A percentile compares a stretch with the other conserved stretches of the same genome.
Conservation (phyloP, 2,888 invertebrate genomes). For the Ypsolopha scabrella region DNA sequence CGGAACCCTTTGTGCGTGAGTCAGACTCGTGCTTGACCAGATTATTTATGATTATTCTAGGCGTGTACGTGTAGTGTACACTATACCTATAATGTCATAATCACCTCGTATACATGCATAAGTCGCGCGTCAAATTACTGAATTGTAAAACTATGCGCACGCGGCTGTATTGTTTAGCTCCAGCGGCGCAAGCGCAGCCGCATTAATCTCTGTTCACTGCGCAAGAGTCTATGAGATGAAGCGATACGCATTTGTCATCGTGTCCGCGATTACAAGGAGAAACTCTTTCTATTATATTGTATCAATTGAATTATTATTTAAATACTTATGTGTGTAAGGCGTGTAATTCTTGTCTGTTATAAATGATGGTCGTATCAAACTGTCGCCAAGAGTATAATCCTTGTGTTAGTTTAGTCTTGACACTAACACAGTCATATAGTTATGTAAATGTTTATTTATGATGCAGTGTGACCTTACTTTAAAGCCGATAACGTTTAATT, state of each 20-base stretch:
- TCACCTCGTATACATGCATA: too few species aligned
- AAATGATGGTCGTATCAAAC: slow-evolving; percentile 3
- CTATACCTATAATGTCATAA: too few species aligned
- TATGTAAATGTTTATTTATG: too few species aligned
- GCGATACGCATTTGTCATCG: slow-evolving; percentile 66
- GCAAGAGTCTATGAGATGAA: slow-evolving; percentile 43
- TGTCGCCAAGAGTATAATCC: neutral
- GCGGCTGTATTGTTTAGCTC: slow-evolving; percentile 60
- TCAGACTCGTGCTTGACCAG: too few species aligned
- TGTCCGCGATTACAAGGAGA: slow-evolving; percentile 58
- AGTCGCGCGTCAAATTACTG: neutral
- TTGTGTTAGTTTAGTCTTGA: too few species aligned
- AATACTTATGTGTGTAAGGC: slow-evolving; percentile 26
- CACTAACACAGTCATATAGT: too few species aligned
- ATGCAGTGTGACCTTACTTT: too few species aligned
- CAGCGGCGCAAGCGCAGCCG: slow-evolving; percentile 25
- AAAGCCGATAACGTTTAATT: too few species aligned
- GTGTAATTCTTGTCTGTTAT: slow-evolving; percentile 4
- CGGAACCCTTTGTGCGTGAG: too few species aligned
- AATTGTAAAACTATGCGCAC: slow-evolving; percentile 13
- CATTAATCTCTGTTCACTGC: slow-evolving; percentile 60
- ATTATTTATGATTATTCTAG: too few species aligned
- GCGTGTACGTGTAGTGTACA: too few species aligned
- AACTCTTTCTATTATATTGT: slow-evolving; percentile 55
- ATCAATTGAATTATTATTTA: slow-evolving; percentile 59